Evolutionary conservation across 2,888 invertebrate species (phyloP).

Genomic region (Fragum whitleyi): DNA sequence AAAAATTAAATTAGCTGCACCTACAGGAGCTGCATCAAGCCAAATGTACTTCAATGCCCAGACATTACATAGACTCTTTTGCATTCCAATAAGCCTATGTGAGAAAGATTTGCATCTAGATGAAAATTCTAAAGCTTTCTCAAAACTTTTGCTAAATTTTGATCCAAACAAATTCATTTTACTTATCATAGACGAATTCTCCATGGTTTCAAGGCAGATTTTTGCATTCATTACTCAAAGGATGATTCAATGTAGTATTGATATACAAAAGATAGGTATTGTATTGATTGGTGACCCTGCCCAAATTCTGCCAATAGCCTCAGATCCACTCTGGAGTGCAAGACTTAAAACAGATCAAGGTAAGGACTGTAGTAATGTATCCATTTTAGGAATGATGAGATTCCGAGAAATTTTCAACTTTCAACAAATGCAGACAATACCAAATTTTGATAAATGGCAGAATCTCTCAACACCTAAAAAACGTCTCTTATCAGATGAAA

Average conservation of each 20-base stretch:
- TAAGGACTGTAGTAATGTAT: not conserved
- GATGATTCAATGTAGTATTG: not conserved
- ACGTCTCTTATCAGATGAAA: not conserved
- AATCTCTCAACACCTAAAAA: not conserved
- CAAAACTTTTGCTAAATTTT: not conserved
- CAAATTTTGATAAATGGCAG: not conserved
- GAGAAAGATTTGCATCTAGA: not conserved
- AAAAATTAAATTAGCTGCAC: not conserved
- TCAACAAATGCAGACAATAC: not conserved
- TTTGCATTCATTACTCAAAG: not conserved
- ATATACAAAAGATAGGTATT: not conserved
- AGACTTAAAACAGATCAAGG: not conserved
- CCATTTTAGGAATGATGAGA: not conserved
- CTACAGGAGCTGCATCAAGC: not conserved
- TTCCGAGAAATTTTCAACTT: not conserved
- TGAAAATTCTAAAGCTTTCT: not conserved
- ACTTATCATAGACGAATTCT: not conserved
- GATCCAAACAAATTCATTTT: not conserved
- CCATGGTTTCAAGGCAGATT: not conserved
- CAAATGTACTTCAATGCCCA: not conserved
- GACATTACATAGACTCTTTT: not conserved
- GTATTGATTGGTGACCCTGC: not conserved
- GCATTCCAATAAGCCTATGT: not conserved
- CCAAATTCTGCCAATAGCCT: not conserved
- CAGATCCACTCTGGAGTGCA: slow-evolving; percentile 1